Base-by-base conservation (phyloP, 1,140 invertebrate genomes). In the Listronotus oregonensis region DNA sequence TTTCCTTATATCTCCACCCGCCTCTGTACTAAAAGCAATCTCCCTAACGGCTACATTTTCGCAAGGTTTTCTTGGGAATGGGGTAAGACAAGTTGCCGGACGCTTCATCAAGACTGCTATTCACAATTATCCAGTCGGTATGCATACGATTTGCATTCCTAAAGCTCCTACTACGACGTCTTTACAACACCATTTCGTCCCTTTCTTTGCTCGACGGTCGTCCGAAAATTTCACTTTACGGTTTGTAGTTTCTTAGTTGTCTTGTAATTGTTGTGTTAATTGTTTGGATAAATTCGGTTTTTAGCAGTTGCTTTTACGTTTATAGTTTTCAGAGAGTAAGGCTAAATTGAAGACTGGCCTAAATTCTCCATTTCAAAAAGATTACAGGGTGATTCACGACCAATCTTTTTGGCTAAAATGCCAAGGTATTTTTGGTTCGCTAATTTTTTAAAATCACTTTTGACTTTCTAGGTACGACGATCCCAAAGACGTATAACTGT, bases 71-170 rank as follows among this genome's bases (percentile, higher is more conserved):
- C 56, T 42, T 6, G 7, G 7, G 34, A 54, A 44, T 66, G 56
- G 59, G 66, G 43, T 46, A 64, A 63, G 64, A 60, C 65, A 66
- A 72, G 68, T 59, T 27, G 68, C 69, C 70, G 73, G 73, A 73
- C 73, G 70, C 74, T 75, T 75, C 74, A 73, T 75, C 73, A 75
- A 66, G 68, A 64, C 54, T 73, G 72, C 71, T 73, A 75, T 75
- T 75, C 69, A 69, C 68, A 71, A 74, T 77, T 74, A 74, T 71
- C 66, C 69, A 17, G 57, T 50, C 64, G 75, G 73, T 68, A 77
- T 77, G 71, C 68, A 55, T 65, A 68, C 68, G 72, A 75, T 77
- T 74, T 74, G 72, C 72, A 75, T 75, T 75, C 71, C 72, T 60
- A 42, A 17, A 43, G 11, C 55, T 65, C 37, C 10, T 21, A 11